Evolutionary conservation across 2,113 vertebrate species (phyloP), one percentile per base, ranked within the genome.

Genomic region (Salvelinus fontinalis): DNA sequence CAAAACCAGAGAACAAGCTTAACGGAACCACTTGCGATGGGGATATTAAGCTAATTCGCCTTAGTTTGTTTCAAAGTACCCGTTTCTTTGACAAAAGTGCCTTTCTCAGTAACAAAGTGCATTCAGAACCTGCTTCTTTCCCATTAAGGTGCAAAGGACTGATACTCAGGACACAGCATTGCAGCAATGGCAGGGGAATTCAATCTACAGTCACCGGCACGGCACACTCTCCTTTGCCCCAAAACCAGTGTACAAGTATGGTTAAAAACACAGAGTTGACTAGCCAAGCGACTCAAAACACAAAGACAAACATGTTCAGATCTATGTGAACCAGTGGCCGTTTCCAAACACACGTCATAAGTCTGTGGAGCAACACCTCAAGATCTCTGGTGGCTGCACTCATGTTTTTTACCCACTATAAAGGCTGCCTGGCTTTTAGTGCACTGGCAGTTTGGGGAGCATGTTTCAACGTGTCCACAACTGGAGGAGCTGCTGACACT

Each of bases 101-200:
- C 91, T 85, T 85, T 89, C 86, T 92, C 85, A 84, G 84, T 91
- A 91, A 92, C 90, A 94, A 94, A 94, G 94, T 94, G 94, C 92
- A 89, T 90, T 90, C 85, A 84, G 75, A 85, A 89, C 86, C 88
- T 86, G 90, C 83, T 69, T 89, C 81, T 86, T 83, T 87, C 85
- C 83, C 77, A 84, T 81, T 84, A 93, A 92, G 90, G 92, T 93
- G 93, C 91, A 87, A 88, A 85, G 82, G 83, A 83, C 82, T 80
- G 77, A 86, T 73, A 87, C 81, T 75, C 65, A 65, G 34, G 39
- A 72, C 81, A 84, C 76, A 86, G 83, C 82, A 75, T 76, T 75
- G 76, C 75, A 76, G 73, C 76, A 81, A 70, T 67, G 75, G 75
- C 31, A 16, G 83, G 8, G 26, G 71, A 70, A 2, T 27, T 44